These are phyloP conservation scores for Machaerirhynchus nigripectus DNA, from an alignment of 2,113 vertebrate genomes.

Conservation along the genomic window DNA sequence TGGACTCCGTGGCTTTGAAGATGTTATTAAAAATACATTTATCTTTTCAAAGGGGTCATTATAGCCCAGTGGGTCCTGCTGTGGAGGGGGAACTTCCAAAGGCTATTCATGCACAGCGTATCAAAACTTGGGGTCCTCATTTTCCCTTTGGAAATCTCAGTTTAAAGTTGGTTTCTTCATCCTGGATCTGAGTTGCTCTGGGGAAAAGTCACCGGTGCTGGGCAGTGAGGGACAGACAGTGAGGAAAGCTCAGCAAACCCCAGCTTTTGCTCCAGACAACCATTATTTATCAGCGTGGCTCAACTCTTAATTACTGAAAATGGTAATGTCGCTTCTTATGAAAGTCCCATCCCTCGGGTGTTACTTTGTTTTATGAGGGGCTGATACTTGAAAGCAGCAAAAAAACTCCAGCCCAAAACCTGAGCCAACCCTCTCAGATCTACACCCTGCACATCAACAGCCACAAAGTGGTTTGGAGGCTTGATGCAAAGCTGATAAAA, in stretches of 20 bases:
- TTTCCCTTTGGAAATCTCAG: background rate
- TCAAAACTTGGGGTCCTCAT: background rate
- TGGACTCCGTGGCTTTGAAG: background rate
- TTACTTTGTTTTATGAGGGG: conserved; percentile 17
- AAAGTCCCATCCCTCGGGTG: background rate
- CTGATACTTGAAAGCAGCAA: background rate
- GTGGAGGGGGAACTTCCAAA: background rate
- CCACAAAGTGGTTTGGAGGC: conserved; percentile 62
- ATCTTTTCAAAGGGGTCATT: background rate
- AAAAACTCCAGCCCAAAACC: conserved; percentile 5
- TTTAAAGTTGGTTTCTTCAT: background rate
- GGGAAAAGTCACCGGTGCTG: background rate
- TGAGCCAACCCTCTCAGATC: conserved; percentile 10
- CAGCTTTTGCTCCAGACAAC: background rate
- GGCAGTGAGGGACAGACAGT: background rate
- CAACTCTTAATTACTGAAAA: background rate
- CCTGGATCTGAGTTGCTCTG: background rate
- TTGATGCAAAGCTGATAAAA: conserved; percentile 71
- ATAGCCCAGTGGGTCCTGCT: background rate
- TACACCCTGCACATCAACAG: conserved; percentile 1
- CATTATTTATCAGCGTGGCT: conserved; percentile 2
- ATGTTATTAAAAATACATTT: background rate
- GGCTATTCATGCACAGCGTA: background rate
- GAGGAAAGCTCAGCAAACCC: conserved; percentile 13
- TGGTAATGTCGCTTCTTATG: background rate